These are phyloP conservation scores for Ianthella basta DNA, from an alignment of 37 sponge, comb jelly and placozoan species.

Conservation along the genomic window DNA sequence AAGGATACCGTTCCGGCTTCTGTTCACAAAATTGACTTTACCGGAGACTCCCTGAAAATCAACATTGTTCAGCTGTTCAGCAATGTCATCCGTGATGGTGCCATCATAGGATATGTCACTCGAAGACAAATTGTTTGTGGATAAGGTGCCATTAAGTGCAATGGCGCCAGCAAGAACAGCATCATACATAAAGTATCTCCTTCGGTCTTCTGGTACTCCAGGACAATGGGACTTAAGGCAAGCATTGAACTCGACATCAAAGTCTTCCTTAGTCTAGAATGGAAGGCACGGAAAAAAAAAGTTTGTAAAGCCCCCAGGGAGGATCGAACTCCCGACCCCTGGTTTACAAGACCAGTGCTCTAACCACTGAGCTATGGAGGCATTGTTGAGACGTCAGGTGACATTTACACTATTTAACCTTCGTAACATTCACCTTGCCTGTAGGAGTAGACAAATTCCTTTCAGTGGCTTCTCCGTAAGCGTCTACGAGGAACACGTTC, in stretches of 20 bases:
- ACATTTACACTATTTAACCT: not conserved
- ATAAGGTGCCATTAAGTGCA: not conserved
- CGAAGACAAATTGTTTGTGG: not conserved
- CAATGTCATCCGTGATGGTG: not conserved
- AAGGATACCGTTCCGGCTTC: not conserved
- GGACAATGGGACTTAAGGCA: not conserved
- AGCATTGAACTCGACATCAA: not conserved
- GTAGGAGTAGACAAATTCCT: not conserved
- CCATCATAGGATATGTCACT: not conserved
- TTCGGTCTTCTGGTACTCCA: not conserved
- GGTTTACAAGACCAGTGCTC: constrained; percentile 99
- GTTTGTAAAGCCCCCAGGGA: constrained; percentile 83
- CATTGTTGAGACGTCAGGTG: not conserved
- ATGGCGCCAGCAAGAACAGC: constrained; percentile 8
- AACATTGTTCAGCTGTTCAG: not conserved
- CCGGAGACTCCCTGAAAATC: constrained; percentile 22
- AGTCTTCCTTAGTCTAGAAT: not conserved
- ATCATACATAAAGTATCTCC: constrained; percentile 19
- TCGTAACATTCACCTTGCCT: not conserved
- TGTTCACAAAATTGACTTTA: not conserved
- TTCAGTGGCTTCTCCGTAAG: not conserved
- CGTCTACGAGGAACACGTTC: not conserved
- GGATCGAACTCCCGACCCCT: constrained; percentile 95
- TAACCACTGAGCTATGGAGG: constrained; percentile 96
- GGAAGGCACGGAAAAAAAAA: not conserved